Conservation (phyloP, 2,113 vertebrate species). For the Canis aureus region DNA sequence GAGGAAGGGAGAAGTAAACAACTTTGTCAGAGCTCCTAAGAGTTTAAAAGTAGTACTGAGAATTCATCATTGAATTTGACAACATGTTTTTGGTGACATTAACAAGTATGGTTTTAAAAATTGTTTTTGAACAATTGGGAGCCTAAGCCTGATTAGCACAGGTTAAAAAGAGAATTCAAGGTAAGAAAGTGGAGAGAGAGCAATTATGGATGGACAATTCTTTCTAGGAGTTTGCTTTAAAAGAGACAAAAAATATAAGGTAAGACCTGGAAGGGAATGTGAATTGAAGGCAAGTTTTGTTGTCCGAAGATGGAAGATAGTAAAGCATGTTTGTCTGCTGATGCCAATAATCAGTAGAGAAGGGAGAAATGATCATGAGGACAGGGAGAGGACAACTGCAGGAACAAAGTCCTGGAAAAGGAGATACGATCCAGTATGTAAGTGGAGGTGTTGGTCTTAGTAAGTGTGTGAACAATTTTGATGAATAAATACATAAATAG, state of each 20-base stretch:
- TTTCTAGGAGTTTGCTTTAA: slow-evolving; percentile 20
- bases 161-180: slow-evolving; percentile 39
- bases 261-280: background rate
- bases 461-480: background rate
- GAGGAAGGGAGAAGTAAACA: background rate
- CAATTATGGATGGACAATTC: background rate
- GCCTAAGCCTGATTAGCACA: background rate
- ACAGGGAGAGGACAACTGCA: background rate
- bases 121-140: background rate
- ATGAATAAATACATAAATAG: background rate
- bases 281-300: background rate
- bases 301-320: background rate
- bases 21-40: background rate
- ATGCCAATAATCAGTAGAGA: background rate
- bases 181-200: background rate
- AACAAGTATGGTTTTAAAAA: slow-evolving; percentile 18
- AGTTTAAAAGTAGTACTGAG: background rate
- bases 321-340: background rate
- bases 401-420: background rate
- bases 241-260: background rate
- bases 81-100: slow-evolving; percentile 1
- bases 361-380: background rate
- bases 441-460: background rate
- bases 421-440: no score
- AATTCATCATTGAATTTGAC: background rate